Evolutionary conservation across 2,888 invertebrate genomes (phyloP).

Genomic region (Spodoptera picta): DNA sequence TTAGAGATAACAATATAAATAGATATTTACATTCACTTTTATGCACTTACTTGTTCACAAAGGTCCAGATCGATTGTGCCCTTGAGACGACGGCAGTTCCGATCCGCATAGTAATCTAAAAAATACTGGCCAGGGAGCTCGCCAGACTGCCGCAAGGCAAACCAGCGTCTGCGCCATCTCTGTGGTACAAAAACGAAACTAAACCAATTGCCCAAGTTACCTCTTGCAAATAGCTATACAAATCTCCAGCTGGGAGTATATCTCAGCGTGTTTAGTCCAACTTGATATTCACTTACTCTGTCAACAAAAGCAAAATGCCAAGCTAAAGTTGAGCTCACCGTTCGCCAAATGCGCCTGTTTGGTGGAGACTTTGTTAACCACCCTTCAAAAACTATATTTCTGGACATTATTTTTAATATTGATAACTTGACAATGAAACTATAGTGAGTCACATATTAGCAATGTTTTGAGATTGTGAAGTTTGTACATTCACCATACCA

Average conservation of each 20-base stretch:
- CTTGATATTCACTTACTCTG: constrained; percentile 64
- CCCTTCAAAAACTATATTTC: constrained; percentile 95
- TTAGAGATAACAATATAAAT: background rate
- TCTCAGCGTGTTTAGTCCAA: constrained; percentile 39
- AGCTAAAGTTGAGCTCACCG: constrained; percentile 91
- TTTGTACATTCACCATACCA: constrained; percentile 34
- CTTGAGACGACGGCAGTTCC: constrained; percentile 94
- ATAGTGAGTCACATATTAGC: constrained; percentile 43
- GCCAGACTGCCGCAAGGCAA: constrained; percentile 96
- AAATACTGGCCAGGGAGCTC: constrained; percentile 98
- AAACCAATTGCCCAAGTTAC: constrained; percentile 35
- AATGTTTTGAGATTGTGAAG: constrained; percentile 23
- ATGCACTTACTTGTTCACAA: constrained; percentile 94
- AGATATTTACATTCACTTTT: constrained; percentile 26
- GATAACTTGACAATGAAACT: constrained; percentile 10
- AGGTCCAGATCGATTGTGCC: constrained; percentile 97
- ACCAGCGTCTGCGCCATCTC: constrained; percentile 99
- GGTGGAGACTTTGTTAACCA: constrained; percentile 99
- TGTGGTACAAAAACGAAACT: constrained; percentile 70
- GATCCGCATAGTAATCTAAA: constrained; percentile 97
- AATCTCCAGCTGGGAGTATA: background rate
- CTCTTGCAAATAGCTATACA: constrained; percentile 1
- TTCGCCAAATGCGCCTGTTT: constrained; percentile 96
- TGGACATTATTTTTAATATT: constrained; percentile 71
- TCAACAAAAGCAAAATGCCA: constrained; percentile 74